phyloP scores from a whole-genome alignment of 2,888 invertebrate genomes.

The Tillus elongatus region DNA sequence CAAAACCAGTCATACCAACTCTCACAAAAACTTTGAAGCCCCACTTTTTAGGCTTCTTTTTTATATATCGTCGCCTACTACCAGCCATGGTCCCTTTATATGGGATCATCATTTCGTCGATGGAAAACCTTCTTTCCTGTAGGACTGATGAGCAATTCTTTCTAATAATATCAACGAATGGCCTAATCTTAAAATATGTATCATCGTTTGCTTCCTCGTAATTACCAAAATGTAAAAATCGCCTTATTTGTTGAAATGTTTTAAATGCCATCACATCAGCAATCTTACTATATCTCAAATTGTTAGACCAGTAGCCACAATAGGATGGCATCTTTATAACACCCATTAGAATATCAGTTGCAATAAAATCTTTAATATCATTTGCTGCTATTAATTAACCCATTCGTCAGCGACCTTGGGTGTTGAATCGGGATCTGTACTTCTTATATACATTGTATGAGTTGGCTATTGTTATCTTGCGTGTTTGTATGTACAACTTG shows the following conservation, averaged over 20 bases:
- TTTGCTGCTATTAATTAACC: conserved; percentile 12
- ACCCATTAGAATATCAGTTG: conserved; percentile 20
- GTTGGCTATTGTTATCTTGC: no score
- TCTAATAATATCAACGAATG: not conserved
- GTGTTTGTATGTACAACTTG: no score
- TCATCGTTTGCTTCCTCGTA: conserved; percentile 4
- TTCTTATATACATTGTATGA: no score
- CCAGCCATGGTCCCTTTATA: conserved; percentile 4
- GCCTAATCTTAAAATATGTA: conserved; percentile 5
- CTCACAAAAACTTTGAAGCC: no score
- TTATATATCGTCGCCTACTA: conserved; percentile 4
- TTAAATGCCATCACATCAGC: no score
- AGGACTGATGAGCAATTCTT: not conserved
- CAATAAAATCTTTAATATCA: conserved; percentile 29
- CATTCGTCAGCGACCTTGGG: no score
- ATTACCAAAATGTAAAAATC: no score
- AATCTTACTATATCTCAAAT: no score
- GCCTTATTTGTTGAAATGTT: no score
- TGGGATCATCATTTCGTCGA: conserved; percentile 7
- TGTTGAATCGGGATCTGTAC: no score
- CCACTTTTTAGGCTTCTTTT: not conserved
- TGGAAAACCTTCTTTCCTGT: conserved; percentile 4
- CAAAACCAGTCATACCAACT: no score
- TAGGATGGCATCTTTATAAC: conserved; percentile 3
- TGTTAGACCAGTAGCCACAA: no score